A percentile compares a stretch with the other conserved stretches of the same genome.
These are phyloP conservation scores for Scaptomyza reducta DNA, from an alignment of 2,888 invertebrate species.

Conservation along the genomic window DNA sequence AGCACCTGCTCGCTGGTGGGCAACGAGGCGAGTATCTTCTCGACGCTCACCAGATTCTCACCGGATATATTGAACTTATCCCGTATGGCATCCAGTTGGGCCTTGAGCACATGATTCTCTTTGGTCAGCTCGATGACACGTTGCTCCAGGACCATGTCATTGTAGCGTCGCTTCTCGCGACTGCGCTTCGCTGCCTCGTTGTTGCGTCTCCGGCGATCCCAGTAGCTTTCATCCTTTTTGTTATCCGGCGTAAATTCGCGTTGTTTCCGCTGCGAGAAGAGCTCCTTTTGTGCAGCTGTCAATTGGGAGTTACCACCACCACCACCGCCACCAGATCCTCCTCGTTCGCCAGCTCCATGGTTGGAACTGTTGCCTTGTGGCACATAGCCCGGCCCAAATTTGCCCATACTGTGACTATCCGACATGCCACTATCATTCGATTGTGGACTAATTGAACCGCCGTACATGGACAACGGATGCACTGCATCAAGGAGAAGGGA, in stretches of 20 bases:
- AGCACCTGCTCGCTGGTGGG: constrained; percentile 94
- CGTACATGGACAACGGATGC: constrained; percentile 79
- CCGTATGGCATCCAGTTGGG: constrained; percentile 95
- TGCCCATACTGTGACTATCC: constrained; percentile 60
- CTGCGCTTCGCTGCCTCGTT: constrained; percentile 99
- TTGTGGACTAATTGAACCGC: constrained; percentile 82
- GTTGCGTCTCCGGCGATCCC: constrained; percentile 97
- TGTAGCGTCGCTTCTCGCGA: constrained; percentile 97
- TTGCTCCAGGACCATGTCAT: constrained; percentile 98
- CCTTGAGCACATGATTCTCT: constrained; percentile 97
- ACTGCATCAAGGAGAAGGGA: constrained; percentile 52
- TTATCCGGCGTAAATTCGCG: constrained; percentile 98
- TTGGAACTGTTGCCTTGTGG: constrained; percentile 33
- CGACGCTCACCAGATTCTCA: constrained; percentile 93
- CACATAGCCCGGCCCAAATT: constrained; percentile 41
- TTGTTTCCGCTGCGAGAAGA: constrained; percentile 95
- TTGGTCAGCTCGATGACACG: constrained; percentile 96
- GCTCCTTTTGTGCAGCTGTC: constrained; percentile 88
- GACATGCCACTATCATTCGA: constrained; percentile 84
- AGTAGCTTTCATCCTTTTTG: constrained; percentile 98
- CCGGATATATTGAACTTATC: constrained; percentile 96
- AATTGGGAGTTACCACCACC: constrained; percentile 39
- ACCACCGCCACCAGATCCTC: constrained; percentile 6
- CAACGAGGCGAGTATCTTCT: constrained; percentile 93
- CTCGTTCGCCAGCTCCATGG: neutral